These are phyloP conservation scores for Drosophila chauvacae DNA, from an alignment of 1,140 invertebrate species.

Conservation along the genomic window DNA sequence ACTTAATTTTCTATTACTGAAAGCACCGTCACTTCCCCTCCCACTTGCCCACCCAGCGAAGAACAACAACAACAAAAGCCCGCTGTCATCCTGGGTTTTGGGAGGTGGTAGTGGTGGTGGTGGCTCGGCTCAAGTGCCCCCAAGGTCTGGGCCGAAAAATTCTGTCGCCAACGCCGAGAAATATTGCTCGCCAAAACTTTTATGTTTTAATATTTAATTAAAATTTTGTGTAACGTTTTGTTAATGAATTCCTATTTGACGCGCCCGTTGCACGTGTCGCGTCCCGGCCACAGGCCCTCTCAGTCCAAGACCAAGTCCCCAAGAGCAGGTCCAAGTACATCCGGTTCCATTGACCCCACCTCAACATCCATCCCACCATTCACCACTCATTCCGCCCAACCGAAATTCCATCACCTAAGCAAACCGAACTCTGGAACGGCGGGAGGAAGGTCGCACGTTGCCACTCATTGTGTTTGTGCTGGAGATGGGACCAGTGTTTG, in stretches of 20 bases:
- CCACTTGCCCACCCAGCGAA: neutral
- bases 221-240: conserved; percentile 83
- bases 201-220: conserved; percentile 82
- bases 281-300: conserved; percentile 55
- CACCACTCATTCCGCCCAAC: neutral
- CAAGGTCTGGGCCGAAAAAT: conserved; percentile 25
- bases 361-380: neutral
- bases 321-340: neutral
- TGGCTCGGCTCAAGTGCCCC: conserved; percentile 22
- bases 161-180: conserved; percentile 38
- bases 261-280: conserved; percentile 76
- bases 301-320: neutral
- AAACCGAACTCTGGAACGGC: conserved; percentile 6
- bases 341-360: conserved; percentile 10
- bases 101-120: neutral
- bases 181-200: conserved; percentile 72
- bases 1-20: conserved; percentile 69
- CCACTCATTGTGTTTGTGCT: conserved; percentile 15
- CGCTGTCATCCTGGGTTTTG: conserved; percentile 37
- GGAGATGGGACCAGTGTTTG: conserved; percentile 3
- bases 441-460: neutral
- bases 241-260: conserved; percentile 83
- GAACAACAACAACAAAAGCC: conserved; percentile 35
- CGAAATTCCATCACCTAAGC: conserved; percentile 23
- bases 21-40: conserved; percentile 14